phyloP scores from a whole-genome alignment of 2,888 invertebrate species.

The Drosophila anceps region DNA sequence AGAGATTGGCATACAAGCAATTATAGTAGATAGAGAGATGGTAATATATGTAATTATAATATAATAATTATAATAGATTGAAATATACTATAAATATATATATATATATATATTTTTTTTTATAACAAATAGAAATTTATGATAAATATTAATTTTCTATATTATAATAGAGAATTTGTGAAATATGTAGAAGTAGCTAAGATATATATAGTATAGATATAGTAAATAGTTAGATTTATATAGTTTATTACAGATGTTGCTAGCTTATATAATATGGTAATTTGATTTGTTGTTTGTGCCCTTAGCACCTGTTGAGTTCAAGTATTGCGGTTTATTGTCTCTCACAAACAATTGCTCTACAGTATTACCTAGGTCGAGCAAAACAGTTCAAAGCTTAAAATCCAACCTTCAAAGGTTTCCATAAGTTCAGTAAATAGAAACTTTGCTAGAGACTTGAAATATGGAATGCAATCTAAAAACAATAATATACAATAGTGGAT shows the following conservation, averaged over 20 bases:
- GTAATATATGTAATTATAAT: too few species aligned
- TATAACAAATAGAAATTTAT: not conserved
- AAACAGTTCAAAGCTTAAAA: not conserved
- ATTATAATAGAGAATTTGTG: not conserved
- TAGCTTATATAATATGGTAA: constrained; percentile 3
- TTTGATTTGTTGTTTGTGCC: constrained; percentile 16
- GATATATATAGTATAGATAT: not conserved
- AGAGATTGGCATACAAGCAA: not conserved
- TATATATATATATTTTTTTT: too few species aligned
- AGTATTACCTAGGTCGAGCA: not conserved
- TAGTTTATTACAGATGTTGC: not conserved
- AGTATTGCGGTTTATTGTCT: constrained; percentile 23
- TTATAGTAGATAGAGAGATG: not conserved
- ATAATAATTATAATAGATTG: too few species aligned
- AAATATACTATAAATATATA: too few species aligned
- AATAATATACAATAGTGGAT: too few species aligned
- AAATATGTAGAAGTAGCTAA: not conserved
- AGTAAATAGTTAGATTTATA: not conserved
- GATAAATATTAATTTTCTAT: not conserved
- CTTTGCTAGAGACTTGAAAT: not conserved
- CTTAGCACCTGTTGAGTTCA: constrained; percentile 25
- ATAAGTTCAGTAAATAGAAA: not conserved
- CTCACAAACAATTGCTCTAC: constrained; percentile 35
- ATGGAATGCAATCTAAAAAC: not conserved
- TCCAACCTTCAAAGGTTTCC: not conserved